phyloP scores from a whole-genome alignment of 2,113 vertebrate genomes.

The Elaphurus davidianus region DNA sequence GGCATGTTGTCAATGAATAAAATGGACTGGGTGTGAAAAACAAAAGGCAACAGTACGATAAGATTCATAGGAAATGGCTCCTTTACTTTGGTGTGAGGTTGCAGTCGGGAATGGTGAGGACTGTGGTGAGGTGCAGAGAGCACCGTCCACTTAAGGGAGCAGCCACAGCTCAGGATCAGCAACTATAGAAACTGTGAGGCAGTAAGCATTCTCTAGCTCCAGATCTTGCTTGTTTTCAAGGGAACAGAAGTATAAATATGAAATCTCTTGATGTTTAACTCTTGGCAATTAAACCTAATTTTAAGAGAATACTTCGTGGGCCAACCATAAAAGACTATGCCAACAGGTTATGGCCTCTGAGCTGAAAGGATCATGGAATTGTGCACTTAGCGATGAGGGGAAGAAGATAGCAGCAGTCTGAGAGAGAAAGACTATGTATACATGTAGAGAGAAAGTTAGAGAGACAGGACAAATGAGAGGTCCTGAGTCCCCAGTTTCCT shows the following conservation, averaged over 20 bases:
- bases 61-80: not conserved
- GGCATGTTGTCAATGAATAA: not conserved
- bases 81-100: not conserved
- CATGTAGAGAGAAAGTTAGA: not conserved
- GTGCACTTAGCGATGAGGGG: not conserved
- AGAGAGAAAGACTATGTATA: not conserved
- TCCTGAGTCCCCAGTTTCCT: not conserved
- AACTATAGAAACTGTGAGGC: not conserved
- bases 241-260: not conserved
- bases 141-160: not conserved
- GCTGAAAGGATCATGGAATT: not conserved
- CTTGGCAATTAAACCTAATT: conserved; percentile 6
- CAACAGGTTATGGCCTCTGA: not conserved
- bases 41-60: not conserved
- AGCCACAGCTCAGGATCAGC: not conserved
- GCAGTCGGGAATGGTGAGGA: not conserved
- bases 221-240: conserved; percentile 6
- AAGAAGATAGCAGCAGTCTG: not conserved
- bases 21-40: not conserved
- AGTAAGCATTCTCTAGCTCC: not conserved
- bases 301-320: not conserved
- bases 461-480: not conserved
- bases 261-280: conserved; percentile 9
- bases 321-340: not conserved
- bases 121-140: not conserved